Conservation (phyloP, 2,888 invertebrate genomes). For the Subacronicta megacephala region DNA sequence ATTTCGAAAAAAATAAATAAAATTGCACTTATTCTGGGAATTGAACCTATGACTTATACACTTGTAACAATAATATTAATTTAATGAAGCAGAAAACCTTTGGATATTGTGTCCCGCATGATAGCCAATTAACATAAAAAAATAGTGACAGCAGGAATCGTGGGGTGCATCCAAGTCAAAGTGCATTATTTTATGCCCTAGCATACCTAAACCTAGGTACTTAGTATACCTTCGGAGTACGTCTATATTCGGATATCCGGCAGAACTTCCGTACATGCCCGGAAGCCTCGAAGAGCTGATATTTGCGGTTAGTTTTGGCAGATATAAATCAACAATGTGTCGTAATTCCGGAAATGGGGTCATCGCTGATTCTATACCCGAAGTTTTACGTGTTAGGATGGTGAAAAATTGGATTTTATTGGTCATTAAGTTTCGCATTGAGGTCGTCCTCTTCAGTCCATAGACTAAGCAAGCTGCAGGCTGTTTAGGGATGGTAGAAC, state of each 20-base stretch:
- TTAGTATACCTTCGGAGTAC: background rate
- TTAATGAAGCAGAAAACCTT: too few relatives aligned
- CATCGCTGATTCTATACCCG: conserved; percentile 7
- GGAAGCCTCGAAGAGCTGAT: conserved; percentile 10
- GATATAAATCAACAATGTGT: conserved; percentile 18
- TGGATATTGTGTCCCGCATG: too few relatives aligned
- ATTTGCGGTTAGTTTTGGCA: conserved; percentile 25
- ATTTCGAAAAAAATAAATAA: too few relatives aligned
- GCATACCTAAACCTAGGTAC: background rate
- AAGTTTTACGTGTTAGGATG: conserved; percentile 14
- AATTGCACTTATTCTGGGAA: too few relatives aligned
- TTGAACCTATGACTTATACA: too few relatives aligned
- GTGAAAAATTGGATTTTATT: conserved; percentile 18
- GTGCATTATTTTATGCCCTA: too few relatives aligned
- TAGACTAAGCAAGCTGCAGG: too few relatives aligned
- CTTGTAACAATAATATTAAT: too few relatives aligned
- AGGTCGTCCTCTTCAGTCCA: too few relatives aligned
- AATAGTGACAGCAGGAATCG: background rate
- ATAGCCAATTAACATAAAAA: too few relatives aligned
- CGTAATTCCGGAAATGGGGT: conserved; percentile 26
- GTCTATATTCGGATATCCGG: conserved; percentile 27
- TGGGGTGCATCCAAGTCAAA: too few relatives aligned
- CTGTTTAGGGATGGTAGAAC: too few relatives aligned
- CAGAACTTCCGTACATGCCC: conserved; percentile 3
- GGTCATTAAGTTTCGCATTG: background rate